phyloP scores from a whole-genome alignment of 2,113 vertebrate species.

The Gopherus flavomarginatus region DNA sequence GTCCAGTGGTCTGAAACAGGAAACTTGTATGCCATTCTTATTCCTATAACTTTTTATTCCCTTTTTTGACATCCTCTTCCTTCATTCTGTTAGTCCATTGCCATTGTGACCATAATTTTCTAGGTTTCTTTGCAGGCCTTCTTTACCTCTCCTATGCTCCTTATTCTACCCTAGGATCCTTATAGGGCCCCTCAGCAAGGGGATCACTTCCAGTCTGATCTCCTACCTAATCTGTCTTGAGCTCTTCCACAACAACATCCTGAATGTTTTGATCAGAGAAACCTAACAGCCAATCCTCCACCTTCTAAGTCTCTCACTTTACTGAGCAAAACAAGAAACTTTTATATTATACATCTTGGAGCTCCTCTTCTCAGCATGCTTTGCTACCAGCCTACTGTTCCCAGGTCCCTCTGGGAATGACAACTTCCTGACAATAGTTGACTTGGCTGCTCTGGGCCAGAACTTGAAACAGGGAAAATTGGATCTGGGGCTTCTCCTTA shows the following conservation, averaged over 20 bases:
- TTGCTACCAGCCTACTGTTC: neutral
- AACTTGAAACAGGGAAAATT: neutral
- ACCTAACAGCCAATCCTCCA: neutral
- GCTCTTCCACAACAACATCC: neutral
- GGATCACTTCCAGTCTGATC: neutral
- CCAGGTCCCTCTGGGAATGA: neutral
- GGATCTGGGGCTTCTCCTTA: neutral
- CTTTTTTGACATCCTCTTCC: neutral
- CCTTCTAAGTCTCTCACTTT: neutral
- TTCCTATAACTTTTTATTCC: neutral
- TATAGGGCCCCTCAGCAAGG: neutral
- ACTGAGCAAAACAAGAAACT: neutral
- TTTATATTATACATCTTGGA: neutral
- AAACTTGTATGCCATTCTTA: rapidly evolving
- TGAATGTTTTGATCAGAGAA: neutral
- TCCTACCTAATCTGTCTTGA: neutral
- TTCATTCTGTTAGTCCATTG: neutral
- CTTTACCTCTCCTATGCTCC: neutral
- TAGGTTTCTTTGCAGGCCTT: neutral
- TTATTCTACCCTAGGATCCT: neutral
- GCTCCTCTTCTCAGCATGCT: neutral
- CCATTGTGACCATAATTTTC: neutral
- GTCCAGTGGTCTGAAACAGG: rapidly evolving
- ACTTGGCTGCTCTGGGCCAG: neutral
- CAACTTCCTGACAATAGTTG: neutral